Percentiles rank a stretch among this genome's conserved stretches.
phyloP scores from a whole-genome alignment of 1,140 invertebrate genomes.

The Phymorhynchus buccinoides region DNA sequence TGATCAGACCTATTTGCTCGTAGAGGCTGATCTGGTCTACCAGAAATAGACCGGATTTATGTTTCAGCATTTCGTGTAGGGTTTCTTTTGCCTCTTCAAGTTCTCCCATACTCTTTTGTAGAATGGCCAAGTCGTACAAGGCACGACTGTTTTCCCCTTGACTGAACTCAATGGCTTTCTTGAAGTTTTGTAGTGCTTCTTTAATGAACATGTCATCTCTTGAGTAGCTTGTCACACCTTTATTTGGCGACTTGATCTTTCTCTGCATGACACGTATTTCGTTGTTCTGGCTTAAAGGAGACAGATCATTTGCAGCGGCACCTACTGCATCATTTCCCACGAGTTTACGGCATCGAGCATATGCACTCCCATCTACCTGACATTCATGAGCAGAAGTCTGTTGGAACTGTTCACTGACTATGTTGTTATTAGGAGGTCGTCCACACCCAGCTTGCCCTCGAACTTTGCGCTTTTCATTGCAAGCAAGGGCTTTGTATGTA shows the following conservation, averaged over 20 bases:
- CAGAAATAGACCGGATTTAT: neutral
- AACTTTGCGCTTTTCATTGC: neutral
- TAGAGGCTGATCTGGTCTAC: neutral
- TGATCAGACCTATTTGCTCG: slow-evolving; percentile 25
- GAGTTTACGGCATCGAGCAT: too few species aligned
- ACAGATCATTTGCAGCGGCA: neutral
- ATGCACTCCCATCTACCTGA: neutral
- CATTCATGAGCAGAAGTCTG: neutral
- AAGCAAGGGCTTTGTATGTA: slow-evolving; percentile 23
- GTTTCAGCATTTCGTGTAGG: slow-evolving; percentile 3
- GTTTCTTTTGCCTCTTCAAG: neutral
- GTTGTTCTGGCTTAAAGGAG: neutral
- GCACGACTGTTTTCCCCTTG: neutral
- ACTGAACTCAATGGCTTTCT: slow-evolving; percentile 21
- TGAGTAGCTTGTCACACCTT: neutral
- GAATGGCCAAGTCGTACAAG: slow-evolving; percentile 25
- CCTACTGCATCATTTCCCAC: neutral
- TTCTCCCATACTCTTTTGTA: slow-evolving; percentile 1
- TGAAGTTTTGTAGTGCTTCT: neutral
- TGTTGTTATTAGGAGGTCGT: neutral
- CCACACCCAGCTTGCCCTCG: neutral
- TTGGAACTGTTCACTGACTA: neutral
- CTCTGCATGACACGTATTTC: neutral
- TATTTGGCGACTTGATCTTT: slow-evolving; percentile 17
- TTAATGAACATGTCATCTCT: neutral